Conservation (phyloP, 2,113 vertebrate species). For the Anas platyrhynchos region DNA sequence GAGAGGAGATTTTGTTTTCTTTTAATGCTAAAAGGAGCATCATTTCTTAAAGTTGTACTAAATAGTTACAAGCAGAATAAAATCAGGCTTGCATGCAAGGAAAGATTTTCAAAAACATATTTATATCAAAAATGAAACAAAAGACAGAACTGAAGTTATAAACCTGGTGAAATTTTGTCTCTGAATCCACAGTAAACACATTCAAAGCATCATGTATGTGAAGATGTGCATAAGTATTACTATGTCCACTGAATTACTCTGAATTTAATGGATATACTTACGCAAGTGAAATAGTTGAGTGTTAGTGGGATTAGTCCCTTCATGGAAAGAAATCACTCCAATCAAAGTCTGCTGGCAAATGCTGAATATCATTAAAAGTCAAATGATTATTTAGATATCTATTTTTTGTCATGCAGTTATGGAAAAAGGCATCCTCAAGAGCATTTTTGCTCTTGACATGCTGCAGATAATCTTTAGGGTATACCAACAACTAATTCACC, state of each 20-base stretch:
- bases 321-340: slow-evolving; percentile 5
- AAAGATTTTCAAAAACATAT: not conserved
- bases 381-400: not conserved
- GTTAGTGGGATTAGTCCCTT: not conserved
- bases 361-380: not conserved
- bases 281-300: not conserved
- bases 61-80: not conserved
- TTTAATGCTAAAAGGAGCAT: not conserved
- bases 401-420: not conserved
- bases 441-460: not conserved
- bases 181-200: not conserved
- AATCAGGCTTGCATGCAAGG: not conserved
- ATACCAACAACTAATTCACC: not conserved
- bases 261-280: not conserved
- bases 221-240: not conserved
- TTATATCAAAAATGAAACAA: not conserved
- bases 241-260: not conserved
- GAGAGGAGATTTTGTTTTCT: not conserved
- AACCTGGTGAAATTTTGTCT: not conserved
- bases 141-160: not conserved
- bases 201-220: not conserved
- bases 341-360: not conserved
- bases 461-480: not conserved
- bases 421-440: not conserved
- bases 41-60: not conserved